phyloP scores from a whole-genome alignment of 2,888 invertebrate species.

The Xanthia togata region DNA sequence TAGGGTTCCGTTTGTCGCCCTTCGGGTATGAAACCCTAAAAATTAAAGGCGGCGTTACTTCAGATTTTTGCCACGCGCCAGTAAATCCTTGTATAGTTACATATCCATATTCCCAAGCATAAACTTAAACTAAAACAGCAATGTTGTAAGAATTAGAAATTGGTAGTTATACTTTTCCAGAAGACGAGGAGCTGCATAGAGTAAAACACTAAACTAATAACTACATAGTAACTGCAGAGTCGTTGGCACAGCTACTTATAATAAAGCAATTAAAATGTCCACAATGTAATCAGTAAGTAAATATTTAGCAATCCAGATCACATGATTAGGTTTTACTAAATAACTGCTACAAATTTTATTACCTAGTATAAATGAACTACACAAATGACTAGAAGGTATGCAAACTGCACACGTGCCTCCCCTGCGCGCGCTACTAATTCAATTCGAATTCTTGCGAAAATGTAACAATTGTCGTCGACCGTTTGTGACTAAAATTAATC shows the following conservation, averaged over 20 bases:
- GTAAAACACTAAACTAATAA: background rate
- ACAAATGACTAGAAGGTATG: slow-evolving; percentile 28
- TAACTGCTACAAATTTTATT: slow-evolving; percentile 27
- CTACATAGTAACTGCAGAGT: background rate
- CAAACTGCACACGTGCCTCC: slow-evolving; percentile 17
- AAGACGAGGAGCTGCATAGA: background rate
- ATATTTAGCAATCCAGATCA: background rate
- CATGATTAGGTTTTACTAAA: slow-evolving; percentile 10
- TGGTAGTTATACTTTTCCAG: background rate
- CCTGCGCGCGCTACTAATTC: slow-evolving; percentile 42
- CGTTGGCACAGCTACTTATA: background rate
- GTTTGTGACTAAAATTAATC: slow-evolving; percentile 61
- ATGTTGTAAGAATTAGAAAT: background rate
- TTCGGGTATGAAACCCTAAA: no score
- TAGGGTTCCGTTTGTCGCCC: no score
- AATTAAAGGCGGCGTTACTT: no score
- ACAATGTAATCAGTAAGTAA: background rate
- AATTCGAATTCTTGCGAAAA: slow-evolving; percentile 58
- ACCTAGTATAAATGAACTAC: slow-evolving; percentile 14
- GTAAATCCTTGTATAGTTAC: no score
- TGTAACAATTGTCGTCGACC: slow-evolving; percentile 47
- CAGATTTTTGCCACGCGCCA: no score
- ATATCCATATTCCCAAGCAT: no score
- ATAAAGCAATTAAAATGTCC: slow-evolving; percentile 13
- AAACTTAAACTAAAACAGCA: no score